phyloP scores from a whole-genome alignment of 2,113 vertebrate species.

The Tetrax tetrax region DNA sequence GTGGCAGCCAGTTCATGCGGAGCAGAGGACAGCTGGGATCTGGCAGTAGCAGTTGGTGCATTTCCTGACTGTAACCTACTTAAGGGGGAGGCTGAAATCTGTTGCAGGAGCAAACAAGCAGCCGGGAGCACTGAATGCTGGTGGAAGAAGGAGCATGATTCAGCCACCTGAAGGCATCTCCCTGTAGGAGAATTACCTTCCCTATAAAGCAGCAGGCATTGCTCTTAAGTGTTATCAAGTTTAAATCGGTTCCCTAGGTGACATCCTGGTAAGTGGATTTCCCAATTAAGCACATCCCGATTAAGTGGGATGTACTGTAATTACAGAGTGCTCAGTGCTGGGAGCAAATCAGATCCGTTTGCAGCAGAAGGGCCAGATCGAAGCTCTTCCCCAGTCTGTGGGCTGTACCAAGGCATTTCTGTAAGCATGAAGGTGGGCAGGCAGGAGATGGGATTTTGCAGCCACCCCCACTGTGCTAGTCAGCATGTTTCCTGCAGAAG shows the following conservation, averaged over 20 bases:
- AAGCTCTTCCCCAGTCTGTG: conserved; percentile 10
- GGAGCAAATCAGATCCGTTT: conserved; percentile 19
- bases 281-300: conserved; percentile 65
- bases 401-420: not conserved
- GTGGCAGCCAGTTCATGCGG: not conserved
- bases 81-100: conserved; percentile 40
- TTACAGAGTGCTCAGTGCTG: conserved; percentile 21
- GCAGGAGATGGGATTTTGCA: conserved; percentile 8
- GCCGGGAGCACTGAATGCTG: conserved; percentile 21
- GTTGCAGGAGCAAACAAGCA: conserved; percentile 31
- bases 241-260: conserved; percentile 64
- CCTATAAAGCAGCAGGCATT: conserved; percentile 54
- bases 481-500: not conserved
- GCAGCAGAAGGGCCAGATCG: not conserved
- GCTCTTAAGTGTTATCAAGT: conserved; percentile 60
- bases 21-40: not conserved
- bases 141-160: conserved; percentile 1
- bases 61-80: conserved; percentile 54
- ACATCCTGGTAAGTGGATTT: conserved; percentile 68
- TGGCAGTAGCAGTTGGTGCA: not conserved
- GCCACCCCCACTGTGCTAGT: not conserved
- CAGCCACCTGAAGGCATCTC: conserved; percentile 63
- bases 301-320: conserved; percentile 64
- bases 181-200: conserved; percentile 61
- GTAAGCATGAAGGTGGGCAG: not conserved